Base-by-base conservation (phyloP, 2,797 vertebrate species). In the Macroramphosus scolopax region DNA sequence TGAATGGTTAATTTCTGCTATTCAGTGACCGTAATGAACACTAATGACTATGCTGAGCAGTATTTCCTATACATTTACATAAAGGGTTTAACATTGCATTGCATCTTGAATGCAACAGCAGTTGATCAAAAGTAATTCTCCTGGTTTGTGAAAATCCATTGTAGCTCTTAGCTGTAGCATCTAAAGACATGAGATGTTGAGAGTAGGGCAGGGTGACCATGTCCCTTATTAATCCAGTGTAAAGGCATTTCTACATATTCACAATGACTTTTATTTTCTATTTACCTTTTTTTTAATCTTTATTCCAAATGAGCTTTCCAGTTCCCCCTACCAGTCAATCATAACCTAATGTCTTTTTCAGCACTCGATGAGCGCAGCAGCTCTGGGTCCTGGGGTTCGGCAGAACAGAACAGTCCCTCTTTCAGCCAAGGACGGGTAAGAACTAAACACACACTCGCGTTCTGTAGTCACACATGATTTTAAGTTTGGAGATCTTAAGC, bases 381-480 rank as follows among this genome's bases (percentile, higher is more conserved):
- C 73, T 91, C 95, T 7, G 95, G 94, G 66, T 93, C 95, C 75
- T 99, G 97, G 97, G 92, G 87, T 51, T 55, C 91, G 1, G 84
- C 89, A 67, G 95, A 98, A 81, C 97, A 98, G 88, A 95, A 92
- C 86, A 95, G 91, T 74, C 92, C 94, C 56, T 91, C 96, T 2
- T 98, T 97, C 65, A 95, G 91, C 85, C 93, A 96, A 83, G 89
- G 91, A 84, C 91, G 94, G 92, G 95, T 98, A 91, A 92, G 88
- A 62, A 55, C 36, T 54, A 20, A 74, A 66, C 16, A 36, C 46
- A 51, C 57, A 61, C 32, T 28, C 17, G 24, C 30, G n/a, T 44
- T 51, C 46, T 40, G 49, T n/a, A 57, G 37, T 68, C 5, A 1
- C 40, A 54, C 59, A 51, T n/a, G 11, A 70, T 51, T 79, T 70